Conservation (phyloP, 2,797 vertebrate genomes). For the Schizothorax lantsangensis region DNA sequence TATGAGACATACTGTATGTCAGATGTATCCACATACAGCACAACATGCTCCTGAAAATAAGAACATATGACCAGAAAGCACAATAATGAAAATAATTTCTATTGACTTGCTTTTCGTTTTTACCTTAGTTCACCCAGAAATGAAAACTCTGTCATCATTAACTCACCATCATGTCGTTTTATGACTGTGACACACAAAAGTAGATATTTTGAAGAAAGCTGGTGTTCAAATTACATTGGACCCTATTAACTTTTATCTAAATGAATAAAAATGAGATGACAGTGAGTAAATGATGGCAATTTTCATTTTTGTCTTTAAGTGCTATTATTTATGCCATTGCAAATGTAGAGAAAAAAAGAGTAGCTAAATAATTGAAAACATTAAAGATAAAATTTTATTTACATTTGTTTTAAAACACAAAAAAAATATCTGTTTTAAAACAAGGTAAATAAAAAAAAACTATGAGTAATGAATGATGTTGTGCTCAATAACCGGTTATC, state of each 20-base stretch:
- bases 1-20: neutral
- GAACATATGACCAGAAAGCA: neutral
- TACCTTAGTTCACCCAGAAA: neutral
- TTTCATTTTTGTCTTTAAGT: neutral
- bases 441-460: neutral
- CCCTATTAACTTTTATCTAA: neutral
- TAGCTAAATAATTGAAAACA: too few species aligned
- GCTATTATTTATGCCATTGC: neutral
- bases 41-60: neutral
- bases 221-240: neutral
- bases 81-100: neutral
- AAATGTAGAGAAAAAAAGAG: neutral
- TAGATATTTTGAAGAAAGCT: neutral
- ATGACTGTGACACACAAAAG: neutral
- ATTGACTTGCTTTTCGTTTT: neutral
- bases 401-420: neutral
- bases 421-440: neutral
- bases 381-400: too few species aligned
- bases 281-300: slow-evolving; percentile 10
- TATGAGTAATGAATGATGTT: neutral
- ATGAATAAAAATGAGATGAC: too few species aligned
- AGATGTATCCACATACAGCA: neutral
- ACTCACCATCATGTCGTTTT: neutral
- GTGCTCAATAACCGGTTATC: neutral
- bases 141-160: neutral